These are phyloP conservation scores for Sinohyriopsis cumingii DNA, from an alignment of 2,888 invertebrate species.

Conservation along the genomic window DNA sequence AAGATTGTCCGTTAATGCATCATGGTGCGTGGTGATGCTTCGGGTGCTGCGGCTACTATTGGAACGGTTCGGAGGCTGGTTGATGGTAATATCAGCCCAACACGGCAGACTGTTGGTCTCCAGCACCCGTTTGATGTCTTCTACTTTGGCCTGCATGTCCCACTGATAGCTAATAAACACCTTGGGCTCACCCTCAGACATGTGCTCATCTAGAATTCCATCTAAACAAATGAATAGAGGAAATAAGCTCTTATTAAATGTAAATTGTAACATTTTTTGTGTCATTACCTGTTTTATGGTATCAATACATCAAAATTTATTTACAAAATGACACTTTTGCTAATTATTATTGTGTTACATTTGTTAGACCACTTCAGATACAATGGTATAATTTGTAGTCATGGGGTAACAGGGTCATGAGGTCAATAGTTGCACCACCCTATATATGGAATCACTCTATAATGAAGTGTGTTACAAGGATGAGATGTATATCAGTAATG, in stretches of 20 bases:
- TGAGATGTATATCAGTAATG: too few relatives aligned
- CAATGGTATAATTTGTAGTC: too few relatives aligned
- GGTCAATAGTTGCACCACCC: too few relatives aligned
- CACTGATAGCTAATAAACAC: constrained; percentile 70
- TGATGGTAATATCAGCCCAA: constrained; percentile 66
- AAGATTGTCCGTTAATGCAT: constrained; percentile 49
- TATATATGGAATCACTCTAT: too few relatives aligned
- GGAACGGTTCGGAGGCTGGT: constrained; percentile 52
- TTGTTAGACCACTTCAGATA: too few relatives aligned
- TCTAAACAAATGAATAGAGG: constrained; percentile 29
- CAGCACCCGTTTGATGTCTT: constrained; percentile 62
- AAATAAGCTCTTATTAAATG: neutral
- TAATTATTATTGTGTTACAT: too few relatives aligned
- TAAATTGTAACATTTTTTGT: too few relatives aligned
- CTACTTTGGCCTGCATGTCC: constrained; percentile 68
- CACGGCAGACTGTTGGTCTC: constrained; percentile 59
- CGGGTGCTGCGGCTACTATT: constrained; percentile 59
- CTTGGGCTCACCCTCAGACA: constrained; percentile 47
- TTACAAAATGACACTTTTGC: too few relatives aligned
- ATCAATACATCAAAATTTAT: too few relatives aligned
- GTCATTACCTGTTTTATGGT: too few relatives aligned
- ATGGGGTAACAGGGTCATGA: too few relatives aligned
- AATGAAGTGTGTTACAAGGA: too few relatives aligned
- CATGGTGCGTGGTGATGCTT: constrained; percentile 43
- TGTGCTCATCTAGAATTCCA: constrained; percentile 27